Evolutionary conservation across 2,113 vertebrate species (phyloP).

Genomic region (Heterotilapia buettikoferi): DNA sequence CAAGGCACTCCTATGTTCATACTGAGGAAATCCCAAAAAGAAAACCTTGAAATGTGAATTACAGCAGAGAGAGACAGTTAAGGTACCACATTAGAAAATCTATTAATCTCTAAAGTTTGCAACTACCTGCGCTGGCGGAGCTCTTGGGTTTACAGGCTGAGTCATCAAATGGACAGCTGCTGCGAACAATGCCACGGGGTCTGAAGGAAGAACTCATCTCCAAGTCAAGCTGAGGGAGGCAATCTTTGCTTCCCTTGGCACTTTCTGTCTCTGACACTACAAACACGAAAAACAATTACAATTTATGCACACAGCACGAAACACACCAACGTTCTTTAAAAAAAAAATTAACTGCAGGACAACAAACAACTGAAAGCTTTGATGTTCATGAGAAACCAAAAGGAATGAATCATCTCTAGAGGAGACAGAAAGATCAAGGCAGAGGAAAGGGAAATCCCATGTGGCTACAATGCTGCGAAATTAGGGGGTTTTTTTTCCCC

Average conservation of each 20-base stretch:
- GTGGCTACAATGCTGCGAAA: neutral
- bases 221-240: slow-evolving; percentile 60
- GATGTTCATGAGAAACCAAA: neutral
- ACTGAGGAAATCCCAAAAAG: neutral
- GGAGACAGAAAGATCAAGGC: slow-evolving; percentile 3
- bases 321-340: neutral
- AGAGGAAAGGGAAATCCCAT: neutral
- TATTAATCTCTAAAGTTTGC: neutral
- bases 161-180: slow-evolving; percentile 42
- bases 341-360: neutral
- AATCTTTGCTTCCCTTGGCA: slow-evolving; percentile 64
- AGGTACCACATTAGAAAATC: neutral
- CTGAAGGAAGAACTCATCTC: slow-evolving; percentile 39
- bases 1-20: neutral
- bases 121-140: slow-evolving; percentile 50
- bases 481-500: neutral
- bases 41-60: neutral
- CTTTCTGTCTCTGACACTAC: slow-evolving; percentile 68
- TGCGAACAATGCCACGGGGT: slow-evolving; percentile 62
- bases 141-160: slow-evolving; percentile 35
- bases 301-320: neutral
- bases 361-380: neutral
- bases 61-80: neutral
- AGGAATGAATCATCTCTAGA: slow-evolving; percentile 2
- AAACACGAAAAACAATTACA: slow-evolving; percentile 2